Evolutionary conservation across 2,113 vertebrate genomes (phyloP), one percentile per base, ranked within the genome.

Genomic region (Neodontobutis hainanensis): DNA sequence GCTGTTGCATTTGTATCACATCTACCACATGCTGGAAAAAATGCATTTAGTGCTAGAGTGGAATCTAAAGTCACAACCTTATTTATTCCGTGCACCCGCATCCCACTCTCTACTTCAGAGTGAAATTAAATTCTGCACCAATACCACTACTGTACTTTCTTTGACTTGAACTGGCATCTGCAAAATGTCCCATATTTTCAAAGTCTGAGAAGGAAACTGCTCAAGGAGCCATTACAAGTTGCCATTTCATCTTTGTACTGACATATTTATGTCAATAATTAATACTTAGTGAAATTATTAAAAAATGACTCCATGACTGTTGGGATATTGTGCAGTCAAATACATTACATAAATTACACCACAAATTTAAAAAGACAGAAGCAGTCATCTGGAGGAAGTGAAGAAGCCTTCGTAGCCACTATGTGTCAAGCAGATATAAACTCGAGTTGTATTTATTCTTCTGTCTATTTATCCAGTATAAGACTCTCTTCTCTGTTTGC

Each of bases 111-210:
- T 44, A 80, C 67, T 61, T 4, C 8, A 19, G 57, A 49, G 53
- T 79, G 8, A 79, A 83, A 77, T 79, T 5, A 65, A 49, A 79
- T 84, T 80, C 72, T 71, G 47, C 7, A 4, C 11, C 16, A 53
- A 68, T 42, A 73, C 56, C 36, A 77, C 48, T 15, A 51, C 61
- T 79, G 51, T 15, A 51, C 63, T 68, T 69, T 65, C 48, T 73
- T 69, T 60, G 27, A 56, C 70, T 57, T 65, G 43, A 57, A 63
- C 59, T 16, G 16, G 42, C 15, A 63, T 7, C 51, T 55, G 78
- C 63, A 77, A 79, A 77, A 71, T 78, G 61, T 66, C 38, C 62
- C 44, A 52, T 6, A 12, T 12, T 35, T 35, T 5, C 1, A 52
- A 12, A 52, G 32, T 52, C 27, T 52, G 10, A 52, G 8, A 12